Evolutionary conservation across 2,113 vertebrate species (phyloP).

Genomic region (Brachirus orientalis): DNA sequence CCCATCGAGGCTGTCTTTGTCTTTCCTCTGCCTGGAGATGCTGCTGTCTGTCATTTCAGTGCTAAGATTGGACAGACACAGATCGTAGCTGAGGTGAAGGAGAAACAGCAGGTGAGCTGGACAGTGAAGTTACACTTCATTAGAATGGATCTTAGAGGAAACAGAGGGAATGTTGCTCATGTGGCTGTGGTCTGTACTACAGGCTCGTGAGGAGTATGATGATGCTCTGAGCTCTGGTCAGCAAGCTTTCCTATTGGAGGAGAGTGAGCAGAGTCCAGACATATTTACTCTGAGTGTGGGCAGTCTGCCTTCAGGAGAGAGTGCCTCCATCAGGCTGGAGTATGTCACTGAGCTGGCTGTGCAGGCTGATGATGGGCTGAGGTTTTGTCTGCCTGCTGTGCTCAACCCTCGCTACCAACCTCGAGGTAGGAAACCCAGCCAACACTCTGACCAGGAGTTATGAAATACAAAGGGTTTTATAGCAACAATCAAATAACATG

Average conservation of each 20-base stretch:
- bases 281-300: constrained; percentile 85
- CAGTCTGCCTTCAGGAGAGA: constrained; percentile 80
- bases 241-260: constrained; percentile 84
- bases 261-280: constrained; percentile 79
- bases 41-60: constrained; percentile 85
- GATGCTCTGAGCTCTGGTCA: constrained; percentile 82
- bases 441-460: too few relatives aligned
- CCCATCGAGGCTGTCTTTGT: constrained; percentile 85
- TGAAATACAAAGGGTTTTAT: too few relatives aligned
- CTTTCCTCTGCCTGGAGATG: constrained; percentile 86
- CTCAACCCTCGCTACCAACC: constrained; percentile 86
- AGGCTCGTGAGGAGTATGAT: constrained; percentile 83
- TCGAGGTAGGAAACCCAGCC: constrained; percentile 62
- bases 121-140: neutral
- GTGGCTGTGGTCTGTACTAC: neutral
- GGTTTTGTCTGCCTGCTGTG: constrained; percentile 83
- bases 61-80: constrained; percentile 79
- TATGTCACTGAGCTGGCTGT: constrained; percentile 84
- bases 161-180: neutral
- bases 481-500: too few relatives aligned
- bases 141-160: neutral
- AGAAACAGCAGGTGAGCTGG: constrained; percentile 79
- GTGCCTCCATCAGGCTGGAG: constrained; percentile 79
- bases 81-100: constrained; percentile 83
- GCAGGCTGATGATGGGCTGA: constrained; percentile 82